These are phyloP conservation scores for Halocynthia aurantium DNA, from an alignment of 23 tunicate genomes.

Conservation along the genomic window DNA sequence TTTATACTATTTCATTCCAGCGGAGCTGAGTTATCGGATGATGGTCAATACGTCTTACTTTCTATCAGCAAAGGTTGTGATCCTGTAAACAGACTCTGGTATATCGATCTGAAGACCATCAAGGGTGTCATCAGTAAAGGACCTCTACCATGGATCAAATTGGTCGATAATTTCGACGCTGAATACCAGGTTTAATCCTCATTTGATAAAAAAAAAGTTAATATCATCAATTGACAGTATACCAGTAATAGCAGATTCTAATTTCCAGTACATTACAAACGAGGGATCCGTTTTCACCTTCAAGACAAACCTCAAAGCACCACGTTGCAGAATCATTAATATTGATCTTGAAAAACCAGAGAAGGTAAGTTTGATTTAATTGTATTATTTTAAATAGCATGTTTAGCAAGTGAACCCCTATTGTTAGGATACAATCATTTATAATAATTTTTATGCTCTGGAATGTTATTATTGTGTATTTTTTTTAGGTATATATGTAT, in stretches of 20 bases:
- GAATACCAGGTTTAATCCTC: slow-evolving; percentile 59
- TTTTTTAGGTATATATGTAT: background rate
- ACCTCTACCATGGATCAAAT: slow-evolving; percentile 64
- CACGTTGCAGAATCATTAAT: slow-evolving; percentile 72
- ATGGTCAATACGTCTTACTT: slow-evolving; percentile 69
- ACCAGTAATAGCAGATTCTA: background rate
- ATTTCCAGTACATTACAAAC: slow-evolving; percentile 68
- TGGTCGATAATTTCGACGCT: slow-evolving; percentile 95
- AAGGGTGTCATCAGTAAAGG: slow-evolving; percentile 26
- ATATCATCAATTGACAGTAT: background rate
- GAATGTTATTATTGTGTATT: too few species aligned
- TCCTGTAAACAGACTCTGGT: slow-evolving; percentile 89
- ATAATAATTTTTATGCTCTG: too few species aligned
- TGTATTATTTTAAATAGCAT: background rate
- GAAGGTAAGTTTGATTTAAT: slow-evolving; percentile 30
- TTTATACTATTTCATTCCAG: slow-evolving; percentile 18
- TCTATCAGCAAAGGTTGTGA: slow-evolving; percentile 81
- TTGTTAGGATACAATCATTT: too few species aligned
- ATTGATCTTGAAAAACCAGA: slow-evolving; percentile 60
- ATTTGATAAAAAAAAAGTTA: background rate
- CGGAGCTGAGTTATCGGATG: slow-evolving; percentile 58
- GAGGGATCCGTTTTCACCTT: slow-evolving; percentile 73
- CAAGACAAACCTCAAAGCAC: slow-evolving; percentile 80
- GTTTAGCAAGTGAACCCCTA: background rate
- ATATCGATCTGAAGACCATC: slow-evolving; percentile 47